Evolutionary conservation across 2,113 vertebrate species (phyloP), one percentile per base, ranked within the genome.

Genomic region (Platanista minor): DNA sequence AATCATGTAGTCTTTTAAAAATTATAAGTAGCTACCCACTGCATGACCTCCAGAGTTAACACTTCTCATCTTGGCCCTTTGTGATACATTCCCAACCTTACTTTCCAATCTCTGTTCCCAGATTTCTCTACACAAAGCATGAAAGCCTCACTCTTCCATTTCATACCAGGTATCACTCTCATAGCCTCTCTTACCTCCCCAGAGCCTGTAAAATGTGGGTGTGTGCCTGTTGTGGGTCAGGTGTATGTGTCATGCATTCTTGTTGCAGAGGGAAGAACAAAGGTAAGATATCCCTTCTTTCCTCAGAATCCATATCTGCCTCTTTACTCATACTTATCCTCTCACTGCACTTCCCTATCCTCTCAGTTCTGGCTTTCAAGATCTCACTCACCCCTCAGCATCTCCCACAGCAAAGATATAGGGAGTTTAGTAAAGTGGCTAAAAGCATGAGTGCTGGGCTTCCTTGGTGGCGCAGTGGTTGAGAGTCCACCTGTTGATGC

Each of bases 121-220:
- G 10, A 1, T 81, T 75, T 83, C 12, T 94, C 20, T 77, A 2
- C 2, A 8, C 15, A 62, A 36, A 33, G 15, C 39, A 59, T 69
- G 17, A 57, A 62, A 72, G 39, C 2, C 33, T 67, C 2, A 39
- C 6, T 57, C 52, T 90, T 57, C 7, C 23, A 9, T 5, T 29
- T 41, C 29, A 29, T 15, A 43, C 29, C 15, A n/a, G 21, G 36
- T 64, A 8, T 43, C 54, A 49, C 4, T 54, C 61, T 71, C 18
- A 23, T 5, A 2, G 12, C 18, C 27, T 46, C 33, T 15, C 18
- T 12, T 52, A 20, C 0, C 13, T 61, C 57, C 49, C 31, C 9
- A 9, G 33, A 86, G 3, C n/a, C 33, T 52, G 12, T 43, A 43
- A 33, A 39, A 41, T 86, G 6, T 13, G 9, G 2, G 20, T 31